Evolutionary conservation across 2,888 invertebrate species (phyloP), one percentile per base, ranked within the genome.

Genomic region (Drosophila melanosoma): DNA sequence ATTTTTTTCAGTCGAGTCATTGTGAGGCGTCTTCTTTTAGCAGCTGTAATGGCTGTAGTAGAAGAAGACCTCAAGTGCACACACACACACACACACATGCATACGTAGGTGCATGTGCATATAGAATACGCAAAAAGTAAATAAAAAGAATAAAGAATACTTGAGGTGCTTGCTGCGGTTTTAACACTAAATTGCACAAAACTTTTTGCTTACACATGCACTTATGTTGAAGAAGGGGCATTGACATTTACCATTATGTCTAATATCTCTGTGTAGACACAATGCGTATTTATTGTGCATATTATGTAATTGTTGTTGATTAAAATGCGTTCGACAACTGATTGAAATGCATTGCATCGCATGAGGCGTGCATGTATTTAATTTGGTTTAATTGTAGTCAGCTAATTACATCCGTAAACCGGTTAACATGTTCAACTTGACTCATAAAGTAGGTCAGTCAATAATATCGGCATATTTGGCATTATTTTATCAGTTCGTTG

Each of bases 401-500:
- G 58, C 49, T 85, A 88, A 83, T 83, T 88, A 68, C 48, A 42
- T 8, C 32, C 10, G 32, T 12, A 63, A 84, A 84, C 89, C 89
- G 84, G 89, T 83, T 45, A 45, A 15, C 61, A 65, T 42, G 79
- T 52, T 66, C 45, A 68, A 42, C 48, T n/a, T 35, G 36, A 12
- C 36, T 51, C 60, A 35, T 67, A 69, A 83, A 89, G 82, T 84
- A 84, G 84, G 84, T 84, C 84, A 84, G 79, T 83, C 67, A 58
- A 66, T 32, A 38, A 40, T 23, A 58, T 49, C 54, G 33, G 40
- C 57, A 35, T 7, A 38, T 60, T 54, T 33, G 17, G 1, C 26
- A 38, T 5, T n/a, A 52, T 62, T 63, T 66, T 64, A 68, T 74
- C 60, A 63, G 48, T 53, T 8, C 52, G 15, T 20, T 61, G 11